A percentile compares a stretch with the other conserved stretches of the same genome.
Evolutionary conservation across 2,888 invertebrate genomes (phyloP).

Genomic region (Eristalis pertinax): DNA sequence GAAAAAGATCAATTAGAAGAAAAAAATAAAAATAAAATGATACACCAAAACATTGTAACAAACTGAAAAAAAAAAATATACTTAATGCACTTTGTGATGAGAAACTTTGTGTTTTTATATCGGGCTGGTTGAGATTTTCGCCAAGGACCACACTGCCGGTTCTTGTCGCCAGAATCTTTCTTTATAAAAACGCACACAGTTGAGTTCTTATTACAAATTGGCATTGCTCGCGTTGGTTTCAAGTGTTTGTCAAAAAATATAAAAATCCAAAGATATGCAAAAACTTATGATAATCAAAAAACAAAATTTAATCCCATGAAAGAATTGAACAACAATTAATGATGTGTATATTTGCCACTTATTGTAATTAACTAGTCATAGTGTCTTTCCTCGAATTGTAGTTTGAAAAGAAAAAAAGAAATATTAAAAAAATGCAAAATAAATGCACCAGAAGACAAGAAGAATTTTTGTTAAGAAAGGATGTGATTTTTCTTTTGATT

Average conservation of each 20-base stretch:
- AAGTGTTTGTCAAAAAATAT: constrained; percentile 4
- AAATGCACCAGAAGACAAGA: constrained; percentile 58
- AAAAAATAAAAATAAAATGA: not conserved
- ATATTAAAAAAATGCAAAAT: constrained; percentile 42
- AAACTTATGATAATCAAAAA: constrained; percentile 24
- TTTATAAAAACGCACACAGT: constrained; percentile 30
- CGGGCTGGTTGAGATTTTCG: constrained; percentile 53
- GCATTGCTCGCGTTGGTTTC: constrained; percentile 35
- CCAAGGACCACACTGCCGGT: not conserved
- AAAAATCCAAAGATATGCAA: constrained; percentile 8
- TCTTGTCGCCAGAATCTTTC: constrained; percentile 47
- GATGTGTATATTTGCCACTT: constrained; percentile 38
- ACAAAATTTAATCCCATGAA: not conserved
- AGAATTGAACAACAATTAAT: not conserved
- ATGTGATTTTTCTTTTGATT: constrained; percentile 7
- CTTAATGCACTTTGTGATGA: constrained; percentile 49
- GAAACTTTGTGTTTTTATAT: constrained; percentile 33
- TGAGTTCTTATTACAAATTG: constrained; percentile 48
- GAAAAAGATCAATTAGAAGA: constrained; percentile 44
- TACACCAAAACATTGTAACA: constrained; percentile 1
- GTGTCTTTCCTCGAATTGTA: constrained; percentile 54
- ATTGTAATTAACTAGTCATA: constrained; percentile 30
- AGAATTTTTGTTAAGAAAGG: constrained; percentile 53
- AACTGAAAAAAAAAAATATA: not conserved
- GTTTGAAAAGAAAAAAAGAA: constrained; percentile 7